Evolutionary conservation across 1,140 invertebrate genomes (phyloP), one percentile per base, ranked within the genome.

Genomic region (Hylyphantes graminicola): DNA sequence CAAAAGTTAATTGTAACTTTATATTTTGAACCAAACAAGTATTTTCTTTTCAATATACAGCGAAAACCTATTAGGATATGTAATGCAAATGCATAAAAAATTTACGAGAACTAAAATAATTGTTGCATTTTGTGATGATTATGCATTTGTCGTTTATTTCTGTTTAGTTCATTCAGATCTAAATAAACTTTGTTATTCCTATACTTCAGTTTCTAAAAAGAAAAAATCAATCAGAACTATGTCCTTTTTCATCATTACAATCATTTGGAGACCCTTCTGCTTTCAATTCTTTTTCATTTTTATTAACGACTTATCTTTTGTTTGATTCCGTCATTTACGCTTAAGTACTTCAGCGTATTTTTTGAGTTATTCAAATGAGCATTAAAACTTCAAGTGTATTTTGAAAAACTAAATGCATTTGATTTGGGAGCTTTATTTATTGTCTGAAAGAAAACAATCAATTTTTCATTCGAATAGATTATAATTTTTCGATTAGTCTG

Each of bases 61-160:
- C 1, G 35, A 35, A 35, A 35, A 35, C 1, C 1, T 35, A 35
- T 35, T 35, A 35, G 5, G 35, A 35, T 35, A 35, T 35, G 5
- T 35, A 35, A 35, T 35, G 35, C 35, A 35, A 35, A 35, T 35
- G 35, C 35, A 35, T 35, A 35, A 2, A 5, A 35, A 35, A 35
- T 35, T 2, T 35, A 35, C 35, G 5, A 35, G 35, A 2, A 35
- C 35, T 35, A 2, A 35, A 35, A 35, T 64, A 80, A 80, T 70
- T 55, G 70, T 80, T 80, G 70, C 65, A 59, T 80, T 48, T 54
- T 13, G 65, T 80, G 77, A 80, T 65, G 55, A 70, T 80, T 80
- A 80, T 80, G 65, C 70, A 80, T 68, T 80, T 70, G 65, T 80
- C 55, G 64, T 67, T 80, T 80, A 70, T 80, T 80, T 80, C 77